Percentiles rank a stretch among this genome's conserved stretches.
phyloP scores from a whole-genome alignment of 2,797 vertebrate species.

The Lepus oiostolus region DNA sequence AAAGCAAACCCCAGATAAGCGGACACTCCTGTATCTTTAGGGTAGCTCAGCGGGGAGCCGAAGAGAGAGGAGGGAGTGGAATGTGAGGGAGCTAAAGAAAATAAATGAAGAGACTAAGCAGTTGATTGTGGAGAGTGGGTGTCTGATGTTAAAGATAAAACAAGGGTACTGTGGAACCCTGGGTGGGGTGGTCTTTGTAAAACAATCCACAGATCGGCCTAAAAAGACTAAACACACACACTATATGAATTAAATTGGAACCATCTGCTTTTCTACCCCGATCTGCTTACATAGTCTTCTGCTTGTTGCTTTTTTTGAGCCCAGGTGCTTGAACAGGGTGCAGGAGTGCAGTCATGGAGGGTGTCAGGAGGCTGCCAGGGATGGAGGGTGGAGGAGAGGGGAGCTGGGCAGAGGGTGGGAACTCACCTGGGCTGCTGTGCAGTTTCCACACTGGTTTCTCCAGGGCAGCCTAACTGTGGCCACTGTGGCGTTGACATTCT shows the following conservation, averaged over 20 bases:
- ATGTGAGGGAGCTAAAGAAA: not conserved
- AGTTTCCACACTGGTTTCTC: fast-evolving
- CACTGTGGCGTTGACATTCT: not conserved
- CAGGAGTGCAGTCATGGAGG: not conserved
- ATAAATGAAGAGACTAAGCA: not conserved
- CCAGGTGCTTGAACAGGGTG: not conserved
- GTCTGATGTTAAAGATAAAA: conserved; percentile 45
- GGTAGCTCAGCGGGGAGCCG: not conserved
- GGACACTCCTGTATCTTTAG: not conserved
- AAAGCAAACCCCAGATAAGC: not conserved
- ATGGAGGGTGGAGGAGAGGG: not conserved
- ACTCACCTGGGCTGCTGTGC: not conserved
- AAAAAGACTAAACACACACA: not conserved
- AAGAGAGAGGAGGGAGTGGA: not conserved
- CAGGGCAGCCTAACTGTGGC: not conserved
- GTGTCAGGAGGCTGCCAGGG: not conserved
- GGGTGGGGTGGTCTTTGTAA: conserved; percentile 62
- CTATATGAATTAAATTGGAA: conserved; percentile 46
- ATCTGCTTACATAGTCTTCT: conserved; percentile 11
- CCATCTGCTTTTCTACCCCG: conserved; percentile 46
- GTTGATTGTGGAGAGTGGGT: not conserved
- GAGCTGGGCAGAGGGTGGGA: not conserved
- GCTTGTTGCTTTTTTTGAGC: conserved; percentile 43
- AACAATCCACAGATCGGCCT: conserved; percentile 43
- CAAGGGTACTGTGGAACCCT: not conserved